Evolutionary conservation across 2,888 invertebrate species (phyloP).

Genomic region (Drosophila yooni): DNA sequence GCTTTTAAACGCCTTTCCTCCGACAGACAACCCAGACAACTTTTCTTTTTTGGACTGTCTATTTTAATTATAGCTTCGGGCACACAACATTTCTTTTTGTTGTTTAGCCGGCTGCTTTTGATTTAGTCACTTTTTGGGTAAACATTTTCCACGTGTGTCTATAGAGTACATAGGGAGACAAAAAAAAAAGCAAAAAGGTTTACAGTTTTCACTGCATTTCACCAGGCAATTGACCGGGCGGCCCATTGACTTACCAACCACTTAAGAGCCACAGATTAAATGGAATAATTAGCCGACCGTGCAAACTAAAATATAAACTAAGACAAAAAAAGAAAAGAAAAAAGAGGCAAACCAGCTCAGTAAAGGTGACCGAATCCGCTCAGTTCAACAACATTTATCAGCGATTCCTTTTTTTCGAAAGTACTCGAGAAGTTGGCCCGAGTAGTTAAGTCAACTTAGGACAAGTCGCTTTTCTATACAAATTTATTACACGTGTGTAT

Average conservation of each 20-base stretch:
- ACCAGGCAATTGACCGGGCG: conserved; percentile 43
- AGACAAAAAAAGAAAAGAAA: conserved; percentile 4
- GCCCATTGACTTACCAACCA: conserved; percentile 66
- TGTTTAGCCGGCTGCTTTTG: conserved; percentile 32
- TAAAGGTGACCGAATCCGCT: conserved; percentile 28
- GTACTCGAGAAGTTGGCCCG: conserved; percentile 2
- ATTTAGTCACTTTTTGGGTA: conserved; percentile 49
- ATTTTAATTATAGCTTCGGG: conserved; percentile 59
- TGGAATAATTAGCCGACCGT: conserved; percentile 68
- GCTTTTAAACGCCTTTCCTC: conserved; percentile 39
- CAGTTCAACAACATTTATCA: conserved; percentile 4
- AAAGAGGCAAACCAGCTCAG: conserved; percentile 3
- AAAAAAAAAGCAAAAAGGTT: conserved; percentile 14
- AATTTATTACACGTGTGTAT: conserved; percentile 1
- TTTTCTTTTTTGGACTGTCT: conserved; percentile 35
- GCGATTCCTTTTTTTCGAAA: conserved; percentile 14
- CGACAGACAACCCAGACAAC: conserved; percentile 34
- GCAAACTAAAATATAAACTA: conserved; percentile 38
- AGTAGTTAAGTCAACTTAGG: not conserved
- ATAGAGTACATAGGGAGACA: conserved; percentile 18
- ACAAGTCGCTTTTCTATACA: not conserved
- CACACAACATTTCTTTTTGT: conserved; percentile 50
- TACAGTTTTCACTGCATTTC: conserved; percentile 58
- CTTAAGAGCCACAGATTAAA: conserved; percentile 65
- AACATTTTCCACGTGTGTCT: conserved; percentile 45